Base-by-base conservation (phyloP, 2,113 vertebrate species). In the Zapus hudsonius region DNA sequence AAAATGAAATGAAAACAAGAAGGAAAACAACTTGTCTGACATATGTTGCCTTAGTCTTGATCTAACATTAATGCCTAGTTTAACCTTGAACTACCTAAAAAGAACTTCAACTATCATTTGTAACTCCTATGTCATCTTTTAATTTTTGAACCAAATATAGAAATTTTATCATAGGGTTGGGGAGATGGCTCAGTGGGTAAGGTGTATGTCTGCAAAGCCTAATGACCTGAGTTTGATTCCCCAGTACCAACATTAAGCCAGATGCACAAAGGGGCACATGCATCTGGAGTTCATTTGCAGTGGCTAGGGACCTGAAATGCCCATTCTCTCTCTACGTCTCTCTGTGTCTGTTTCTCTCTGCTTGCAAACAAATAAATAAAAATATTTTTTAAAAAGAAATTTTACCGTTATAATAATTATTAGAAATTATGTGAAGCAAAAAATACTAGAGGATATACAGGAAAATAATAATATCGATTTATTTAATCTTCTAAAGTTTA, bases 1-100 rank as follows among this genome's bases (percentile, higher is more conserved):
- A 93, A 72, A 57, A 20, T 76, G 20, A 90, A 90, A 64, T 90
- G 15, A 83, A 86, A 87, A 47, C 76, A 66, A 67, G n/a, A 57
- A 22, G 20, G n/a, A 90, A 84, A 83, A 47, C 78, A 87, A 31
- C 44, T 12, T 86, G 52, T 52, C 52, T 52, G 63, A 70, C 20
- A 59, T 67, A 66, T 75, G 5, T 84, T 93, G 31, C 72, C n/a
- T 47, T 59, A 0, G 70, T 90, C 73, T 15, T 63, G 66, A 36
- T 59, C 44, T 90, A 90, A 66, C 17, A 73, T 73, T 36, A 84
- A 89, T 87, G 33, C 27, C 19, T 75, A 80, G 78, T 57, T 86
- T 44, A 27, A 59, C 16, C 44, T 90, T 83, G 67, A 72, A 47
- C 23, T 75, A 69, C 5, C 16, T 85, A 85, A 88, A 79, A 81